Percentiles rank a stretch among this genome's conserved stretches.
phyloP scores from a whole-genome alignment of 2,888 invertebrate species.

The Nymphalis polychloros region DNA sequence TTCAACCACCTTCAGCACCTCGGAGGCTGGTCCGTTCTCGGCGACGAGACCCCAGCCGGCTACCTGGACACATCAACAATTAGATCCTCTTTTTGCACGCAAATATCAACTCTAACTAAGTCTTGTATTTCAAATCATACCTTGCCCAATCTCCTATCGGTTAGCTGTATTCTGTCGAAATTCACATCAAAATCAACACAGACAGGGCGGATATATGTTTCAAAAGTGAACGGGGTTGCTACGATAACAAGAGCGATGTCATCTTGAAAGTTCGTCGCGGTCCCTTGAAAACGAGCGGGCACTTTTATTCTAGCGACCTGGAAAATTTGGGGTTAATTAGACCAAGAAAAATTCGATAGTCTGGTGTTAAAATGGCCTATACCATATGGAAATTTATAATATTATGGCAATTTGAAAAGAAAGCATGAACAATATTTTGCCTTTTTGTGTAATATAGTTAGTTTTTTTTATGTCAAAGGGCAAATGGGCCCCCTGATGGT shows the following conservation, averaged over 20 bases:
- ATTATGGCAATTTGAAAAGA: too few species aligned
- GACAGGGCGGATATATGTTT: conserved; percentile 70
- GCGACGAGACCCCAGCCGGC: conserved; percentile 54
- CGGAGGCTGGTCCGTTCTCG: conserved; percentile 43
- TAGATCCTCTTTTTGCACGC: too few species aligned
- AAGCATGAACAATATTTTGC: too few species aligned
- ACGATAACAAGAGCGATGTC: conserved; percentile 80
- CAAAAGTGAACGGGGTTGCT: conserved; percentile 59
- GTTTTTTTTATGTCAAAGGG: too few species aligned
- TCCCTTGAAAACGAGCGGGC: conserved; percentile 64
- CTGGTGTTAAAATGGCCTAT: too few species aligned
- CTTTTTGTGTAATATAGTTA: too few species aligned
- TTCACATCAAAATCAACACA: conserved; percentile 67
- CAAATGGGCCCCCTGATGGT: too few species aligned
- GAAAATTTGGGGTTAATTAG: conserved; percentile 1
- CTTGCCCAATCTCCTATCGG: conserved; percentile 48
- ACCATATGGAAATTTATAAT: too few species aligned
- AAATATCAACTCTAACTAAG: too few species aligned
- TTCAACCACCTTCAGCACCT: conserved; percentile 45
- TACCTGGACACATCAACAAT: conserved; percentile 41
- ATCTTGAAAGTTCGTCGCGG: conserved; percentile 76
- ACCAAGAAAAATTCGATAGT: not conserved
- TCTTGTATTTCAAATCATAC: conserved; percentile 34
- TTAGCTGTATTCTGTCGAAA: conserved; percentile 52
- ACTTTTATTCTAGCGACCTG: conserved; percentile 66